These are phyloP conservation scores for Ictalurus furcatus DNA, from an alignment of 2,113 vertebrate species.

Conservation along the genomic window DNA sequence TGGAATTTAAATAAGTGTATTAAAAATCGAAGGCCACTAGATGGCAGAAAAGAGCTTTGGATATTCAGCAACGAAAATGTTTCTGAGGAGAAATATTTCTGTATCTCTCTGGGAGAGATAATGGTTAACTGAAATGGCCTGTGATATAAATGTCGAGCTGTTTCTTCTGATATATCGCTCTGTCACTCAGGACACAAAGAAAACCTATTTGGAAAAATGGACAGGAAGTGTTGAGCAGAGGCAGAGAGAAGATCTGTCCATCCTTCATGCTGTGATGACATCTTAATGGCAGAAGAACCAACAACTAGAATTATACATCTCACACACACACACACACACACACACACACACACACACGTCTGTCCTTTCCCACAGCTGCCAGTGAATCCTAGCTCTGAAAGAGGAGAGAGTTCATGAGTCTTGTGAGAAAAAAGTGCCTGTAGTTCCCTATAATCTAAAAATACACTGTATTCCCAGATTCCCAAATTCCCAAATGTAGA, in stretches of 20 bases:
- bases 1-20: background rate
- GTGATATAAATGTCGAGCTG: background rate
- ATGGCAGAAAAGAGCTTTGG: slow-evolving; percentile 30
- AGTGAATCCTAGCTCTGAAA: slow-evolving; percentile 9
- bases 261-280: slow-evolving; percentile 6
- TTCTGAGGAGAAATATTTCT: background rate
- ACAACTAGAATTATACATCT: slow-evolving; percentile 30
- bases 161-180: background rate
- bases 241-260: background rate
- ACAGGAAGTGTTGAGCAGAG: background rate
- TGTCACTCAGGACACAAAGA: background rate
- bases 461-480: slow-evolving; percentile 40
- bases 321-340: slow-evolving; percentile 19
- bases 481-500: background rate
- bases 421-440: slow-evolving; percentile 46
- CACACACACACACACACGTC: slow-evolving; percentile 25
- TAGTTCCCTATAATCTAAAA: slow-evolving; percentile 37
- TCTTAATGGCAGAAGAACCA: slow-evolving; percentile 15
- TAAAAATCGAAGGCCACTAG: slow-evolving; percentile 12
- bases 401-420: slow-evolving; percentile 15
- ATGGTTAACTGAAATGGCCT: background rate
- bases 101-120: background rate
- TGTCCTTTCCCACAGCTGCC: slow-evolving; percentile 32
- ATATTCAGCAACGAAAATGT: background rate
- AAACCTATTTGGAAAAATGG: background rate